Conservation (phyloP, 2,797 vertebrate genomes). For the Picus viridis region DNA sequence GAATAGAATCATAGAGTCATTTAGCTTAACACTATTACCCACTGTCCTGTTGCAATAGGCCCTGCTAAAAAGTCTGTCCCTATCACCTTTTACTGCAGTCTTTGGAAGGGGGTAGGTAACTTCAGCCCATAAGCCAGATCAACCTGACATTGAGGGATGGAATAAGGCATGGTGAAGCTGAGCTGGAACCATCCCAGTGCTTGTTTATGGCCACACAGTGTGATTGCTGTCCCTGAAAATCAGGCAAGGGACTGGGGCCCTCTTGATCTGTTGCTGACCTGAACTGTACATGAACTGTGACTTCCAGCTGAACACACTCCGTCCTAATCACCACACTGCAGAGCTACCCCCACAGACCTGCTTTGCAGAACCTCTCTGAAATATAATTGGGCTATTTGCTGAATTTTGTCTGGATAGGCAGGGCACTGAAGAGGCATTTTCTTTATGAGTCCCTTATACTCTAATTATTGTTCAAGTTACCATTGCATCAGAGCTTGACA, state of each 20-base stretch:
- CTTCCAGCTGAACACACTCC: background rate
- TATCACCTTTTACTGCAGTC: background rate
- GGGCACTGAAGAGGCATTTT: constrained; percentile 43
- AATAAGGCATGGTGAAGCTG: accelerated
- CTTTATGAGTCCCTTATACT: constrained; percentile 36
- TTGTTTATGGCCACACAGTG: background rate
- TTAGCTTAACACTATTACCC: too few relatives aligned
- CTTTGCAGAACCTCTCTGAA: constrained; percentile 7
- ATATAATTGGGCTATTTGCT: constrained; percentile 55
- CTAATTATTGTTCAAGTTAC: constrained; percentile 51
- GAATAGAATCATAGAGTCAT: too few relatives aligned
- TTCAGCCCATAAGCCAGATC: background rate
- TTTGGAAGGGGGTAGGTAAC: background rate
- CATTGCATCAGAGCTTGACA: constrained; percentile 40
- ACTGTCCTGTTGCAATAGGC: too few relatives aligned
- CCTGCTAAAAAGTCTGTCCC: too few relatives aligned
- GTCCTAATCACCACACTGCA: background rate
- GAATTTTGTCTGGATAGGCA: constrained; percentile 35
- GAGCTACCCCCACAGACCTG: constrained; percentile 9
- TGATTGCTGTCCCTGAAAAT: background rate
- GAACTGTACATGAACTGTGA: constrained; percentile 37
- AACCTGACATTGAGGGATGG: accelerated
- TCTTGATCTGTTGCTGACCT: background rate
- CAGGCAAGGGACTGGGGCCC: background rate
- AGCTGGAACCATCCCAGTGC: background rate